These are phyloP conservation scores for Automeris io DNA, from an alignment of 2,888 invertebrate genomes.

Conservation along the genomic window DNA sequence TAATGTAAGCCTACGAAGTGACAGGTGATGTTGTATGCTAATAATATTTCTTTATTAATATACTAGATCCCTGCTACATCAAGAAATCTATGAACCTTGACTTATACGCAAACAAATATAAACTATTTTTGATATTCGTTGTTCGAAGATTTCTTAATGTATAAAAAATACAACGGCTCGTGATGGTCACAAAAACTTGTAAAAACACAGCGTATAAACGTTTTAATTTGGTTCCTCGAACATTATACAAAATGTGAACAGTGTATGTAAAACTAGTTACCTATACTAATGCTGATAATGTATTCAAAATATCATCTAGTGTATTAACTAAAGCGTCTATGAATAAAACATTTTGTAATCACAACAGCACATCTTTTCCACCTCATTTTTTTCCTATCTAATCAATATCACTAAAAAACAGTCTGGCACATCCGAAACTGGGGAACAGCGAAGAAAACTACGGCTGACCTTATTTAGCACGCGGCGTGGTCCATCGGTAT, in stretches of 20 bases:
- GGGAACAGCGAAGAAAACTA: slow-evolving; percentile 71
- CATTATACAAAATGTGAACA: slow-evolving; percentile 49
- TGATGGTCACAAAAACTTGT: slow-evolving; percentile 39
- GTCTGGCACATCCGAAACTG: slow-evolving; percentile 74
- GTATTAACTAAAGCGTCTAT: slow-evolving; percentile 70
- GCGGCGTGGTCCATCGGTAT: slow-evolving; percentile 45
- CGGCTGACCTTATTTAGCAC: slow-evolving; percentile 68
- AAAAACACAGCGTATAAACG: slow-evolving; percentile 49
- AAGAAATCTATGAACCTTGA: slow-evolving; percentile 29
- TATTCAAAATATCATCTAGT: slow-evolving; percentile 67
- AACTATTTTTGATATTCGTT: slow-evolving; percentile 14
- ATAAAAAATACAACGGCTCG: slow-evolving; percentile 11
- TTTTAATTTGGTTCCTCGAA: slow-evolving; percentile 52
- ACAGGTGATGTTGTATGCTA: no score
- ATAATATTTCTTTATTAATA: slow-evolving; percentile 26
- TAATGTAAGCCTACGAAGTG: no score
- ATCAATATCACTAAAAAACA: slow-evolving; percentile 67
- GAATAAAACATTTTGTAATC: slow-evolving; percentile 73
- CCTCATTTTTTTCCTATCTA: slow-evolving; percentile 66
- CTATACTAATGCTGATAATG: slow-evolving; percentile 54
- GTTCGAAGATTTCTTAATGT: slow-evolving; percentile 30
- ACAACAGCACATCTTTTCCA: slow-evolving; percentile 64
- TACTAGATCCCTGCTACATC: slow-evolving; percentile 21
- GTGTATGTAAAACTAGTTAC: slow-evolving; percentile 34
- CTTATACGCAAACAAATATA: slow-evolving; percentile 12